Conservation (phyloP, 2,113 vertebrate species). For the Sinocyclocheilus grahami region DNA sequence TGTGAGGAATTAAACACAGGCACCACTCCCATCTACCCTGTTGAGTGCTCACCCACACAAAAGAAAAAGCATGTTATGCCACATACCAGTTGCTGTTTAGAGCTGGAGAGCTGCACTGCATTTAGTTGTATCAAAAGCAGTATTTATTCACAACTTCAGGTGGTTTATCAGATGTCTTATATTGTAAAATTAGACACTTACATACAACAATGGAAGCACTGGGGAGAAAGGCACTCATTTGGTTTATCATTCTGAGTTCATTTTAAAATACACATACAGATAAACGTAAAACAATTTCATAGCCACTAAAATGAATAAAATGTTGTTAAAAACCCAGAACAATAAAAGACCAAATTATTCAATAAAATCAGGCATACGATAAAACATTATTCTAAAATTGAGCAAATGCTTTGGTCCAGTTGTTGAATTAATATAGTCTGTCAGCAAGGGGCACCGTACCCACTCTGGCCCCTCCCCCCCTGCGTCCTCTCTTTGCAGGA, state of each 20-base stretch:
- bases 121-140: conserved; percentile 30
- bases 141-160: conserved; percentile 20
- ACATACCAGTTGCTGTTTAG: conserved; percentile 51
- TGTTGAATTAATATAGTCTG: conserved; percentile 16
- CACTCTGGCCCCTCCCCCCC: conserved; percentile 73
- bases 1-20: conserved; percentile 19
- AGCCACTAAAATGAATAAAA: neutral
- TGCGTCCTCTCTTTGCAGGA: conserved; percentile 89
- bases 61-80: neutral
- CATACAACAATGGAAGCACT: neutral
- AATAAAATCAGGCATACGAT: neutral
- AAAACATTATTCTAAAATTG: conserved; percentile 10
- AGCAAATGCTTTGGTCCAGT: neutral
- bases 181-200: neutral
- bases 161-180: neutral
- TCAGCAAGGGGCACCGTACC: conserved; percentile 71
- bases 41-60: conserved; percentile 33
- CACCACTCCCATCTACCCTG: conserved; percentile 40
- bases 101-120: conserved; percentile 37
- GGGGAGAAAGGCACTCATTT: neutral
- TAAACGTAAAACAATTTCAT: conserved; percentile 22
- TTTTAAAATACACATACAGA: conserved; percentile 7
- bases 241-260: conserved; percentile 2
- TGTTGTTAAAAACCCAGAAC: neutral
- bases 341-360: conserved; percentile 5